Evolutionary conservation across 37 sponge, comb jelly and placozoan species (phyloP), one percentile per base, ranked within the genome.

Genomic region (Agelas oroides): DNA sequence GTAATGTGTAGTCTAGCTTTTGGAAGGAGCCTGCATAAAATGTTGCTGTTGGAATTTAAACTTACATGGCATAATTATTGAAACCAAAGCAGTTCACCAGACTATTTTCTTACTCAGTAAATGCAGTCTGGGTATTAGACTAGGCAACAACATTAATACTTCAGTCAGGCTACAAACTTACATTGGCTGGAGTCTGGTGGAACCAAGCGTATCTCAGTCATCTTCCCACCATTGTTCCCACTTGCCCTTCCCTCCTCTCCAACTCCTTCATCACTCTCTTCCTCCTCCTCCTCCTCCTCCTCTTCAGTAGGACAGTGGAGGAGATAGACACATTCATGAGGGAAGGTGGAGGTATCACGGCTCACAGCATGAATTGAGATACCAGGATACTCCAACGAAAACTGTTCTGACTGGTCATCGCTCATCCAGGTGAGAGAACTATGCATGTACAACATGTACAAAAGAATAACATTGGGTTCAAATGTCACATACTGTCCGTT

Each of bases 331-430:
- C 92, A 90, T 25, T 76, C 66, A 66, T 83, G 78, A 0, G 92
- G 92, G 37, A 91, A 94, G 12, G 37, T 30, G 0, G 77, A 18
- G 1, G 68, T 53, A 61, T 94, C 94, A 19, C 88, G 71, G 64
- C 91, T 85, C 1, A 94, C 36, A 28, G 85, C 94, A 71, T 94
- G 94, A 5, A 94, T 34, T 13, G 85, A 46, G 31, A 94, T 90
- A 5, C 38, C 31, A 1, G 92, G 92, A 64, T 90, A 94, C 40
- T 76, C 54, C 34, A 92, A 62, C 19, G 59, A 33, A 14, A 90
- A 1, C 21, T 31, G 31, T 23, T 69, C 56, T 1, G 59, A 23
- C 35, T 39, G 19, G 5, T 76, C 71, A 23, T 53, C 69, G 30
- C 84, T 71, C 13, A 5, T 77, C 89, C 89, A 89, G n/a, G 19